A percentile compares a stretch with the other conserved stretches of the same genome.
Evolutionary conservation across 2,888 invertebrate species (phyloP).

Genomic region (Lumbricus terrestris): DNA sequence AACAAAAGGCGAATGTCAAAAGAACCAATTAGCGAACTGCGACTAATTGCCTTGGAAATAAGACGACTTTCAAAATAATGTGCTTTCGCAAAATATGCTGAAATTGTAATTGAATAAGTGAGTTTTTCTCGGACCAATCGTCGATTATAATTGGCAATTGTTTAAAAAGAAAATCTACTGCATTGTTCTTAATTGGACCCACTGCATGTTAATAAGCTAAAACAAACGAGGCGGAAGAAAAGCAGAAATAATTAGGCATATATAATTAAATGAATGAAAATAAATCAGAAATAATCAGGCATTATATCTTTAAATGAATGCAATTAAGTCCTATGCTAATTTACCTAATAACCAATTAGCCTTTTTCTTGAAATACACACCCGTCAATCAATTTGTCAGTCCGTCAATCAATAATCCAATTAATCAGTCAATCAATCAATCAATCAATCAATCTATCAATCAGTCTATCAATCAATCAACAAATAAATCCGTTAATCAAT

Average conservation of each 20-base stretch:
- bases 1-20: not conserved
- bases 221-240: not conserved
- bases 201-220: not conserved
- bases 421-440: too few relatives aligned
- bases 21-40: not conserved
- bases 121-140: not conserved
- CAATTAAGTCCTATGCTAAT: not conserved
- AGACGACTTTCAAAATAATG: not conserved
- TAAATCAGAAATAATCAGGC: not conserved
- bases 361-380: not conserved
- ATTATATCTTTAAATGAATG: not conserved
- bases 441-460: not conserved
- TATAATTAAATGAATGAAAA: not conserved
- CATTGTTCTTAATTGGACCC: not conserved
- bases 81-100: not conserved
- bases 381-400: too few relatives aligned
- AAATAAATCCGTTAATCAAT: not conserved
- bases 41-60: not conserved
- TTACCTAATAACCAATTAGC: too few relatives aligned
- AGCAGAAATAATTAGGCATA: not conserved
- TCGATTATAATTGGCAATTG: constrained; percentile 3
- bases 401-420: too few relatives aligned
- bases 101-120: not conserved
- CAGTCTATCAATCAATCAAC: not conserved
- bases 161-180: not conserved